Percentiles rank a stretch among this genome's conserved stretches.
These are phyloP conservation scores for Orussus abietinus DNA, from an alignment of 1,140 invertebrate species.

Conservation along the genomic window DNA sequence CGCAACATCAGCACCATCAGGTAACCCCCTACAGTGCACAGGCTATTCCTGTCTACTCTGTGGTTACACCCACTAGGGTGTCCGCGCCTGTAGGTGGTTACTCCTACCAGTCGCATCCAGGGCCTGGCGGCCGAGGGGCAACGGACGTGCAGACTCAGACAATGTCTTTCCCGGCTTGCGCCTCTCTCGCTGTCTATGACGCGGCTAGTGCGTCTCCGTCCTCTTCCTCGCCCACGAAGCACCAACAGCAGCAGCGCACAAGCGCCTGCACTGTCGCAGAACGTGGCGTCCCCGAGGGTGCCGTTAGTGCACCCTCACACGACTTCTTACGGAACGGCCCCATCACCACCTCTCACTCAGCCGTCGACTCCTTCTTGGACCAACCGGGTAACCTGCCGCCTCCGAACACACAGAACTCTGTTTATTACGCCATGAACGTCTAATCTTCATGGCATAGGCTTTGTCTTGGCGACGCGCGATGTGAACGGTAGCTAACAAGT, in stretches of 20 bases:
- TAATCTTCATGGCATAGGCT: conserved; percentile 25
- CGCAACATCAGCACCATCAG: conserved; percentile 28
- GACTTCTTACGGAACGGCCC: conserved; percentile 37
- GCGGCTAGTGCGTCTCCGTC: conserved; percentile 30
- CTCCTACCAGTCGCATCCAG: conserved; percentile 25
- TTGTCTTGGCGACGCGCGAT: too few species aligned
- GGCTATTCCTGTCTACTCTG: conserved; percentile 28
- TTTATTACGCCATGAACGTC: conserved; percentile 55
- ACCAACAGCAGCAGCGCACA: conserved; percentile 24
- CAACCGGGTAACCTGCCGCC: conserved; percentile 35
- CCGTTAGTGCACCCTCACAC: conserved; percentile 58
- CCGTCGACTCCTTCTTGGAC: conserved; percentile 8
- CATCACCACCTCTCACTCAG: neutral
- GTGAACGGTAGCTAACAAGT: too few species aligned
- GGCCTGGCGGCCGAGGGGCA: conserved; percentile 5
- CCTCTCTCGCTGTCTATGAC: conserved; percentile 18
- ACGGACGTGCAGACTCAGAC: conserved; percentile 42
- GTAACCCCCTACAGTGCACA: conserved; percentile 29
- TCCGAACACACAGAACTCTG: conserved; percentile 45
- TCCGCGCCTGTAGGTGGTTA: conserved; percentile 1
- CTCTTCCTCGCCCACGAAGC: conserved; percentile 45
- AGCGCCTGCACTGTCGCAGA: conserved; percentile 51
- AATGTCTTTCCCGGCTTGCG: conserved; percentile 23
- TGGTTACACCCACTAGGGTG: conserved; percentile 31
- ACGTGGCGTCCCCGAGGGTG: conserved; percentile 62